Evolutionary conservation across 2,797 vertebrate genomes (phyloP).

Genomic region (Acanthis flammea): DNA sequence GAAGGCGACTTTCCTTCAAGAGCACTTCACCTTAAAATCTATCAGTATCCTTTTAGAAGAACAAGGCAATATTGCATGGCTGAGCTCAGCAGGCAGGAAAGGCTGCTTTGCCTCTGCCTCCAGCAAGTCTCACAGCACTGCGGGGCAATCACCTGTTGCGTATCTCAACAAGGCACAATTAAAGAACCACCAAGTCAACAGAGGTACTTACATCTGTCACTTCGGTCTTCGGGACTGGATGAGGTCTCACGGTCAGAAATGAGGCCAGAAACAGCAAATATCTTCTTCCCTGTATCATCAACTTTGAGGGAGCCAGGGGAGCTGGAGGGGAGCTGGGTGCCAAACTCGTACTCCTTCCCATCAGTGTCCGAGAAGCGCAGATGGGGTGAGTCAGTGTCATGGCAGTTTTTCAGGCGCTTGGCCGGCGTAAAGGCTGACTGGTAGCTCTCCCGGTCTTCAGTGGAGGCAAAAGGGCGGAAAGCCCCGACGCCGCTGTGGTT

Average conservation of each 20-base stretch:
- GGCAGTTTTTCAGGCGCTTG: conserved; percentile 97
- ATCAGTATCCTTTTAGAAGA: background rate
- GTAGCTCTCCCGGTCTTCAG: conserved; percentile 95
- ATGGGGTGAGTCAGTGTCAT: conserved; percentile 95
- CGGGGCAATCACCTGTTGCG: conserved; percentile 53
- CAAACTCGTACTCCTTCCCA: conserved; percentile 98
- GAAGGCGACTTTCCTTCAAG: background rate
- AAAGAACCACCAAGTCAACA: background rate
- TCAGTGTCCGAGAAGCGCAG: conserved; percentile 98
- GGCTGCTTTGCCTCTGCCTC: background rate
- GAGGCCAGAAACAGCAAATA: conserved; percentile 97
- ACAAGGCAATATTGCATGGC: background rate
- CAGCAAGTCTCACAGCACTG: background rate
- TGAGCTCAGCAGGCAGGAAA: background rate
- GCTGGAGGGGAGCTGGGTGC: conserved; percentile 89
- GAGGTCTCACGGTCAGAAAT: conserved; percentile 97
- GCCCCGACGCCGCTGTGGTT: conserved; percentile 97
- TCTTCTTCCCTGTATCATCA: conserved; percentile 97
- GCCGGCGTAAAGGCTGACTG: conserved; percentile 98
- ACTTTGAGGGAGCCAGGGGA: conserved; percentile 95
- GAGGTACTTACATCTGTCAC: conserved; percentile 95
- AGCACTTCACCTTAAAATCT: background rate
- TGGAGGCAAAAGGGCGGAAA: conserved; percentile 95
- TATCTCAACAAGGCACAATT: background rate
- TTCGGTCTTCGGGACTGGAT: conserved; percentile 96